A percentile compares a stretch with the other conserved stretches of the same genome.
Evolutionary conservation across 2,113 vertebrate genomes (phyloP).

Genomic region (human (Homo sapiens)): DNA sequence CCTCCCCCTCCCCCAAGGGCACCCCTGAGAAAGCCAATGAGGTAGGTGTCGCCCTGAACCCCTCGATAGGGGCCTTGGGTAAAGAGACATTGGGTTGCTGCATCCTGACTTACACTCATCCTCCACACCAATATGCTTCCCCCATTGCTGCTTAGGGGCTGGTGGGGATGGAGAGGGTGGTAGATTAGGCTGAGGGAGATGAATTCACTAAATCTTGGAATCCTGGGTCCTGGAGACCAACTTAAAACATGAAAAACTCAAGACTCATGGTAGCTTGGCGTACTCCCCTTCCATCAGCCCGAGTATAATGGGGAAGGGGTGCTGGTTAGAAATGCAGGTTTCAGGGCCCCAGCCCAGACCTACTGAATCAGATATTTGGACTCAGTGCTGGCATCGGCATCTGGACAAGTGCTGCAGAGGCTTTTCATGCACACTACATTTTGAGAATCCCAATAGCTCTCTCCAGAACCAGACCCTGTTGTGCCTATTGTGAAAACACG

Average conservation of each 20-base stretch:
- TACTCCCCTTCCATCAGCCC: neutral
- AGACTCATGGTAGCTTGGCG: neutral
- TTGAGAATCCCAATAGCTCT: neutral
- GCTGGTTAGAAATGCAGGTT: neutral
- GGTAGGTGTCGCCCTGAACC: conserved; percentile 79
- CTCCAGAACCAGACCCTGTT: neutral
- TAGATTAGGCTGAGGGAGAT: neutral
- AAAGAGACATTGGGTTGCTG: neutral
- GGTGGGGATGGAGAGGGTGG: neutral
- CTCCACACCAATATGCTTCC: no score
- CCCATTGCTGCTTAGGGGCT: neutral
- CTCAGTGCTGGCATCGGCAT: neutral
- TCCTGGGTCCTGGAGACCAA: neutral
- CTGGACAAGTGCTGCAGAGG: neutral
- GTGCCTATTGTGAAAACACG: neutral
- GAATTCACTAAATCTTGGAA: neutral
- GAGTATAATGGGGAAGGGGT: neutral
- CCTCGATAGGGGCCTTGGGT: neutral
- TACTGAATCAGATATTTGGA: neutral
- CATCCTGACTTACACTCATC: neutral
- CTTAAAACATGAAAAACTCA: neutral
- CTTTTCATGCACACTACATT: neutral
- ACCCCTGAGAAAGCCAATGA: conserved; percentile 91
- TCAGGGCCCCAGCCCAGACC: neutral
- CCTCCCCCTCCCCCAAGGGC: conserved; percentile 89